Conservation (phyloP, 2,888 invertebrate genomes). For the Xanthia togata region DNA sequence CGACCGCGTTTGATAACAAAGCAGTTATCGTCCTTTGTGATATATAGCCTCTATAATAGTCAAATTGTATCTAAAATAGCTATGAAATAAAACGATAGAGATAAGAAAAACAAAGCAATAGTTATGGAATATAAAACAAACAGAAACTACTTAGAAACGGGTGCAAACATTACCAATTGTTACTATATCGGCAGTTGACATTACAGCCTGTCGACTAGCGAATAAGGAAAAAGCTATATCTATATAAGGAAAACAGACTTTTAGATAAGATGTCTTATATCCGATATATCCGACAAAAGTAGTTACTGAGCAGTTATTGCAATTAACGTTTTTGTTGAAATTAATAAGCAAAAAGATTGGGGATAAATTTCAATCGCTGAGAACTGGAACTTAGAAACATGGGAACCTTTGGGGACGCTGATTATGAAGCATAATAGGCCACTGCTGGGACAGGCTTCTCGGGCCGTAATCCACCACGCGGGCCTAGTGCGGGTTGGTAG, state of each 20-base stretch:
- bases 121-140: background rate
- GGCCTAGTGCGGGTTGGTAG: too few species aligned
- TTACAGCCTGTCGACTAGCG: background rate
- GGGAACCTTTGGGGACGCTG: too few species aligned
- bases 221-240: slow-evolving; percentile 31
- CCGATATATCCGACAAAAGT: slow-evolving; percentile 2
- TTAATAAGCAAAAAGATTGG: background rate
- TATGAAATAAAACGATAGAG: slow-evolving; percentile 10
- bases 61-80: background rate
- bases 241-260: slow-evolving; percentile 14
- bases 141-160: background rate
- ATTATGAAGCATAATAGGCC: background rate
- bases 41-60: slow-evolving; percentile 24
- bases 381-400: background rate
- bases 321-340: background rate
- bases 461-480: too few species aligned
- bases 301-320: background rate
- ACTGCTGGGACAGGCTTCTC: too few species aligned
- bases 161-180: background rate
- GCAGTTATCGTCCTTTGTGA: slow-evolving; percentile 14
- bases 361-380: background rate
- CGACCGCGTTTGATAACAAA: slow-evolving; percentile 35
- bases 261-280: slow-evolving; percentile 22
- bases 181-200: background rate
- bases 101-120: background rate